A percentile compares a stretch with the other conserved stretches of the same genome.
phyloP scores from a whole-genome alignment of 30 jellyfish, hydroid and myxozoan species.

The Sanderia malayensis region DNA sequence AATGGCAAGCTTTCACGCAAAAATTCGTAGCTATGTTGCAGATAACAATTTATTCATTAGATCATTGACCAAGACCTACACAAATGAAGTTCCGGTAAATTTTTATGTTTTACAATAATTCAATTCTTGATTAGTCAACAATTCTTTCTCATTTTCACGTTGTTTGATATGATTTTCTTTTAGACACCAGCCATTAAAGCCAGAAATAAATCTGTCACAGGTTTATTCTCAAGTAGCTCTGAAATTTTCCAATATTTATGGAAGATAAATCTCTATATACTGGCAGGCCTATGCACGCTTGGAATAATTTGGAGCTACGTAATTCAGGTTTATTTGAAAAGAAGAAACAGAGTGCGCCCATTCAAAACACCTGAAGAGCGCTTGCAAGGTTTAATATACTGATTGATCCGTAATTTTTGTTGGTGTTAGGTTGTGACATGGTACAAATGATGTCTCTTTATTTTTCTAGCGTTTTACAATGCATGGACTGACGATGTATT shows the following conservation, averaged over 20 bases:
- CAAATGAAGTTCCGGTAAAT: slow-evolving; percentile 34
- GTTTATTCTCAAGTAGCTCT: slow-evolving; percentile 19
- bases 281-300: slow-evolving; percentile 10
- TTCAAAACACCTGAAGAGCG: background rate
- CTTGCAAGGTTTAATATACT: background rate
- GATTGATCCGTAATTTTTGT: background rate
- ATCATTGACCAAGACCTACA: slow-evolving; percentile 23
- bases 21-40: slow-evolving; percentile 34
- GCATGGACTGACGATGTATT: background rate
- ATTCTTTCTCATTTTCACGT: background rate
- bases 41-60: slow-evolving; percentile 11
- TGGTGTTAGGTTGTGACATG: background rate
- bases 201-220: slow-evolving; percentile 14
- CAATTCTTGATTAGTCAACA: background rate
- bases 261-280: background rate
- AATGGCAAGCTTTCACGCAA: slow-evolving; percentile 31
- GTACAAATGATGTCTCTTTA: background rate
- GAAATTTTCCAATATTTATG: background rate
- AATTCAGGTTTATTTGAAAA: slow-evolving; percentile 1
- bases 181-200: slow-evolving; percentile 30
- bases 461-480: slow-evolving; percentile 16
- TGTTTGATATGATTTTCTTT: background rate
- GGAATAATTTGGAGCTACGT: slow-evolving; percentile 34
- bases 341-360: slow-evolving; percentile 27
- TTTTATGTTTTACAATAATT: too few species aligned